Conservation (phyloP, 2,113 vertebrate species). For the Notarius lentiginosus region DNA sequence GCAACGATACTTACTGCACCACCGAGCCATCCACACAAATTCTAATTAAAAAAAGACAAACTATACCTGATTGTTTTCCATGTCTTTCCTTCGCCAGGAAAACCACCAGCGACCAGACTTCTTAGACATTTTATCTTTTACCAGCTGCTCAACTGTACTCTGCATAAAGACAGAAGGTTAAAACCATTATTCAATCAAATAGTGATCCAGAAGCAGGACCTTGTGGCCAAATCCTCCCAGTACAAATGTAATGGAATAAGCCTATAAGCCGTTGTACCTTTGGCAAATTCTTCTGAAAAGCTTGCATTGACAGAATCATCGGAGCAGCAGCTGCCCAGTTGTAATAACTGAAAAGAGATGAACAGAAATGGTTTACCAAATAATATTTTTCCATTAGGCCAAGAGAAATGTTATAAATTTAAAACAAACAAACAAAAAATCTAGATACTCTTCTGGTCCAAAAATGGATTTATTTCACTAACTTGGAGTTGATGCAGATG, state of each 20-base stretch:
- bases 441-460: not conserved
- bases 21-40: not conserved
- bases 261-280: slow-evolving; percentile 72
- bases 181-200: not conserved
- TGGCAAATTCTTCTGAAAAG: slow-evolving; percentile 89
- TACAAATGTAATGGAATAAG: not conserved
- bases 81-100: slow-evolving; percentile 83
- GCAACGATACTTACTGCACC: not conserved
- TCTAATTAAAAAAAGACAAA: not conserved
- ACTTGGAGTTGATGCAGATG: slow-evolving; percentile 89
- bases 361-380: not conserved
- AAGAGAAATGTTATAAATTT: not conserved
- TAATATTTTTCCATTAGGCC: not conserved
- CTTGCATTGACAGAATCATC: slow-evolving; percentile 87
- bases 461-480: slow-evolving; percentile 52
- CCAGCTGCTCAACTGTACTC: slow-evolving; percentile 79
- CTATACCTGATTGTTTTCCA: slow-evolving; percentile 67
- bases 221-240: not conserved
- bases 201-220: not conserved
- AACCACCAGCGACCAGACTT: slow-evolving; percentile 91
- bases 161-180: slow-evolving; percentile 54
- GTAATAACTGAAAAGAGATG: slow-evolving; percentile 80
- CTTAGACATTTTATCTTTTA: slow-evolving; percentile 90
- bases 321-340: slow-evolving; percentile 95
- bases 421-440: not conserved